Evolutionary conservation across 1,140 invertebrate genomes (phyloP), one percentile per base, ranked within the genome.

Genomic region (Megalopta genalis): DNA sequence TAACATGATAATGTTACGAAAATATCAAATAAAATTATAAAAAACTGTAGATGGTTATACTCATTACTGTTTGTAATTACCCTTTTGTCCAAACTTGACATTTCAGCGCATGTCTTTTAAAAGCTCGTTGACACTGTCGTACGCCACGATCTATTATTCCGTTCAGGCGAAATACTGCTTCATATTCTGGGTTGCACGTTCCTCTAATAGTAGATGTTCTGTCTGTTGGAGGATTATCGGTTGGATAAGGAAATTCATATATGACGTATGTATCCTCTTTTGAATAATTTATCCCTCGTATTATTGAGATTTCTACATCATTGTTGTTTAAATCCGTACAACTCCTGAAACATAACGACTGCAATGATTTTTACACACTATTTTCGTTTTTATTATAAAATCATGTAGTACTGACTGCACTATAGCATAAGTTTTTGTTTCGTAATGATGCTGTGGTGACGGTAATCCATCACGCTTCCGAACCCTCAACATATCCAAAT

Each of bases 241-340:
- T 90, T 4, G 98, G 97, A 91, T 96, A 98, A 4, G 98, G 98
- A 93, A 99, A 98, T 90, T 99, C 98, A 87, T 97, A 97, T 90
- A 96, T 98, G 9, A 99, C 96, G 92, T 98, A 99, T 6, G 98
- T 99, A 88, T 99, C 98, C 65, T 99, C 97, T 89, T 97, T 97
- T 1, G 97, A 95, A 91, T 97, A 98, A 87, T 97, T 98, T 64
- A 99, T 95, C 57, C 98, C 98, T 88, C 97, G 94, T 2, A 98
- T 93, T 79, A 99, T 95, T 42, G 94, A 95, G 78, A 99, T 93
- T 93, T 99, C 97, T 75, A 99, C 93, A 85, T 99, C 98, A 90
- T 96, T 97, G 89, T 98, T 98, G 63, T 95, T 96, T 75, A 99
- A 93, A 90, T 99, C 98, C 63, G 98, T 97, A 91, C 97, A 98